Evolutionary conservation across 2,797 vertebrate genomes (phyloP), one percentile per base, ranked within the genome.

Genomic region (Arnoldichthys spilopterus): DNA sequence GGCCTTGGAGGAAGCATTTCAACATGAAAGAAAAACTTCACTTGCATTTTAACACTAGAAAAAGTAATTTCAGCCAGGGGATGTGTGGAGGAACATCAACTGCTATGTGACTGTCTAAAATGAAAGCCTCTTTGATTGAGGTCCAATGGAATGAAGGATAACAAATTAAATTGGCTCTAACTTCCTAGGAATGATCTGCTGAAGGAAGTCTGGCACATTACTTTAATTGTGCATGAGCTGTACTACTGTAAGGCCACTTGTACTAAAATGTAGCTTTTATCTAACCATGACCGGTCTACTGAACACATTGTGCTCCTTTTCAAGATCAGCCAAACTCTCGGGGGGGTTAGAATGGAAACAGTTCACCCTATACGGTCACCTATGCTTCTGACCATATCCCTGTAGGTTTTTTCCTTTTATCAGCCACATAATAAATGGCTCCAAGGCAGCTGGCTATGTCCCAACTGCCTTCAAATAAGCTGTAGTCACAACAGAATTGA

Each of bases 101-200:
- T 1, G 43, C 62, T 51, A 6, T 28, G 15, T 62, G 20, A 62
- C 51, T 64, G 16, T 18, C 72, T 70, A 9, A 71, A 77, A 84
- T 37, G 32, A 67, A 53, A 63, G 34, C 43, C 54, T 79, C 68
- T 76, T 78, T 76, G 71, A 66, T 2, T 12, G 56, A 77, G 40
- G 54, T 49, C 8, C 20, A 51, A 30, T 68, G 16, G 24, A 73
- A 67, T 37, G 37, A 49, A 26, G 34, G 30, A 45, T 49, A 75
- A 45, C 49, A 75, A 72, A 81, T 84, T 28, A 34, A 37, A 82
- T 81, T 81, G 32, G 45, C 43, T 82, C 28, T n/a, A 74, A 43
- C 1, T 24, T 70, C 56, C 9, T 61, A 54, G 73, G 74, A 80
- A 80, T 11, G 9, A 72, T 32, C 63, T 47, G 26, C 45, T 53